These are phyloP conservation scores for Saguinus midas DNA, from an alignment of 2,113 vertebrate species.

Conservation along the genomic window DNA sequence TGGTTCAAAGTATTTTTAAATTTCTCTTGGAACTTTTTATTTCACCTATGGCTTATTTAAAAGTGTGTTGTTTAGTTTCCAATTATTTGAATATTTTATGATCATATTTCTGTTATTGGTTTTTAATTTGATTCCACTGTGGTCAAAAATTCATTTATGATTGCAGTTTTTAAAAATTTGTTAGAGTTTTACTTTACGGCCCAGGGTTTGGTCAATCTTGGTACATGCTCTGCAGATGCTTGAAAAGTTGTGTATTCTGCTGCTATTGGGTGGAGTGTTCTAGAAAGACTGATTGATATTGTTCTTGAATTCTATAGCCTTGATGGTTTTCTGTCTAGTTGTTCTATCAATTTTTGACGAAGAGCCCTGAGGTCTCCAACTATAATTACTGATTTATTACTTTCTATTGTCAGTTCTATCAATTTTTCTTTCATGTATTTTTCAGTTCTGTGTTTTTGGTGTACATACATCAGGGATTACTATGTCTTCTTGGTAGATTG, in stretches of 20 bases:
- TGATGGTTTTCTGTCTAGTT: neutral
- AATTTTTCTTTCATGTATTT: neutral
- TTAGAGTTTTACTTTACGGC: neutral
- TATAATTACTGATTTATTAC: neutral
- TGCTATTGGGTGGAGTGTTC: neutral
- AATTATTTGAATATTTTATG: neutral
- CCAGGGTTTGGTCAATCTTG: neutral
- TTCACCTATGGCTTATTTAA: neutral
- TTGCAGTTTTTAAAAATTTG: neutral
- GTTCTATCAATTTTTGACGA: neutral
- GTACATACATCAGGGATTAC: neutral
- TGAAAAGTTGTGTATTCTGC: neutral
- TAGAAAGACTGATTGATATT: neutral
- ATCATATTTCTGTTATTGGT: neutral
- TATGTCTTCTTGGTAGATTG: neutral
- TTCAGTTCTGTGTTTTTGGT: neutral
- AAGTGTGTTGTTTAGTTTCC: neutral
- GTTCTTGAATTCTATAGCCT: neutral
- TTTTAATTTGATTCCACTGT: neutral
- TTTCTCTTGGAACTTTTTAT: neutral
- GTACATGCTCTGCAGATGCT: neutral
- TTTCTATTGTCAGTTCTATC: neutral
- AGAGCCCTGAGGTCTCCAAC: neutral
- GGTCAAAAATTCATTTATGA: neutral
- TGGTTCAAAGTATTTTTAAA: neutral